Percentiles rank a stretch among this genome's conserved stretches.
Evolutionary conservation across 2,113 vertebrate species (phyloP).

Genomic region (Lasiurus borealis): DNA sequence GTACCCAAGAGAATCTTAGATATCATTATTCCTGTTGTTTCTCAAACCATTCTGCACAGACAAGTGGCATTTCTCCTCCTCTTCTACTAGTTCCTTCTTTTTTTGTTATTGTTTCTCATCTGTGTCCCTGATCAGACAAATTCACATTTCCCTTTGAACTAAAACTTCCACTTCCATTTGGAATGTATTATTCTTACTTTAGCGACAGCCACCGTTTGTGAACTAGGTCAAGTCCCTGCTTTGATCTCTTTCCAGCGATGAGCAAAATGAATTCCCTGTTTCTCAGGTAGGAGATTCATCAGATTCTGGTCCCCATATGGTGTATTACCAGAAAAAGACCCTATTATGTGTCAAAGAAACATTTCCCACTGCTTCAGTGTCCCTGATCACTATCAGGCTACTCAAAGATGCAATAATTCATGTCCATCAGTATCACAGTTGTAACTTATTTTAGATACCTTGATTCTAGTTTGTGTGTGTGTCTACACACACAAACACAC

Average conservation of each 20-base stretch:
- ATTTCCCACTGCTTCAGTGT: background rate
- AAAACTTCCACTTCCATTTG: background rate
- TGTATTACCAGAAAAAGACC: background rate
- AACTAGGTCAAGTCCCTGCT: background rate
- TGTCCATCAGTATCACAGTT: background rate
- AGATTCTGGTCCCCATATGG: background rate
- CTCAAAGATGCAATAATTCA: fast-evolving
- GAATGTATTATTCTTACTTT: background rate
- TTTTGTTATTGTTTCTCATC: background rate
- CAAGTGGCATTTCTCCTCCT: background rate
- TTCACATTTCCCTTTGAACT: background rate
- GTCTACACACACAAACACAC: too few species aligned
- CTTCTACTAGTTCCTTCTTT: background rate
- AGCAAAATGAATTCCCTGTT: background rate
- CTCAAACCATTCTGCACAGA: background rate
- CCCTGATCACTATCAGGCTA: background rate
- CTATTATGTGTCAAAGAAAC: background rate
- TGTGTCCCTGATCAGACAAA: background rate
- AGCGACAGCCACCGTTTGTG: background rate
- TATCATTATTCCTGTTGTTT: background rate
- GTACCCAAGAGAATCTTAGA: too few species aligned
- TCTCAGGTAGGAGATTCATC: background rate
- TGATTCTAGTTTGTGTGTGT: background rate
- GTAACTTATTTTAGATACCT: background rate
- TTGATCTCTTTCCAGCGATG: background rate